Evolutionary conservation across 2,888 invertebrate genomes (phyloP).

Genomic region (Microctonus hyperodae): DNA sequence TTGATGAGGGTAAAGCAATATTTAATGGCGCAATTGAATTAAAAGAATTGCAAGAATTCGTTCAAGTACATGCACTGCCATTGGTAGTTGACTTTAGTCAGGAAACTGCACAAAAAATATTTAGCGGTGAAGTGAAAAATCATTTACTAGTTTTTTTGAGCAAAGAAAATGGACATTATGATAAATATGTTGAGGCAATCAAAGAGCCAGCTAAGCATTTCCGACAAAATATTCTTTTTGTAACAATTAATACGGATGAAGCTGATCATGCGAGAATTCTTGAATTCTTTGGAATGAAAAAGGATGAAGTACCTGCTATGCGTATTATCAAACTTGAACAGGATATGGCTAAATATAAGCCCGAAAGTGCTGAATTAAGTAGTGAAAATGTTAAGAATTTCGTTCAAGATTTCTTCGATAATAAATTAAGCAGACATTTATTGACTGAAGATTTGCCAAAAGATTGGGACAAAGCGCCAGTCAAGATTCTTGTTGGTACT

Average conservation of each 20-base stretch:
- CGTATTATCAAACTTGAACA: slow-evolving; percentile 94
- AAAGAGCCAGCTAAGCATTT: slow-evolving; percentile 86
- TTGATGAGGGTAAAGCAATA: slow-evolving; percentile 82
- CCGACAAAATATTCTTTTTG: slow-evolving; percentile 92
- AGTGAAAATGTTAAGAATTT: slow-evolving; percentile 78
- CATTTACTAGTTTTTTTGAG: slow-evolving; percentile 96
- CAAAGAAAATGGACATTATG: slow-evolving; percentile 86
- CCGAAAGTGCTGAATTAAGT: slow-evolving; percentile 75
- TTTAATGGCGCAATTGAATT: slow-evolving; percentile 75
- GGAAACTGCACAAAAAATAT: slow-evolving; percentile 97
- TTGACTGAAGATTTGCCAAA: slow-evolving; percentile 92
- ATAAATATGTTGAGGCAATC: slow-evolving; percentile 79
- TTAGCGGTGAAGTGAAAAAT: slow-evolving; percentile 96
- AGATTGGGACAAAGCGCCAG: slow-evolving; percentile 96
- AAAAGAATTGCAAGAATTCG: slow-evolving; percentile 81
- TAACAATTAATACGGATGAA: slow-evolving; percentile 93
- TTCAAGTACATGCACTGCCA: slow-evolving; percentile 84
- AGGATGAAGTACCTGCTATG: slow-evolving; percentile 89
- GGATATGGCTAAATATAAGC: slow-evolving; percentile 98
- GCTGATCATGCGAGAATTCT: slow-evolving; percentile 96
- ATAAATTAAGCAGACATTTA: slow-evolving; percentile 93
- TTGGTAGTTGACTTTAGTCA: slow-evolving; percentile 95
- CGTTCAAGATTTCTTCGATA: slow-evolving; percentile 88
- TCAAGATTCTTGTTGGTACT: slow-evolving; percentile 90
- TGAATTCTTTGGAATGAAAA: slow-evolving; percentile 99